phyloP scores from a whole-genome alignment of 2,113 vertebrate genomes.

The Saguinus imperator region DNA sequence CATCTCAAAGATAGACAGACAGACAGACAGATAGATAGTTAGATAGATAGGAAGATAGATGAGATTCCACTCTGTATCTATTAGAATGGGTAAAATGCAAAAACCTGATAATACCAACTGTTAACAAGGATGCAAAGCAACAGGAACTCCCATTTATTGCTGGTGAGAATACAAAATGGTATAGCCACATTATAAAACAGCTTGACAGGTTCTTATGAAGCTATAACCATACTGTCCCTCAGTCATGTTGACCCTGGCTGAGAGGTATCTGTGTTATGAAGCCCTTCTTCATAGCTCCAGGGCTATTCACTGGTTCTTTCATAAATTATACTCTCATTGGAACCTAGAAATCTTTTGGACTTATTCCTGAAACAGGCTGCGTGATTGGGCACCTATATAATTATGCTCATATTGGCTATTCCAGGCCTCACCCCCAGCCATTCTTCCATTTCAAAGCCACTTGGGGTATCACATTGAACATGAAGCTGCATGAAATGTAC shows the following conservation, averaged over 20 bases:
- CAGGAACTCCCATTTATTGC: background rate
- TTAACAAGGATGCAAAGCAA: background rate
- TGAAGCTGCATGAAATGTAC: rapidly evolving
- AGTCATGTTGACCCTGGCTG: background rate
- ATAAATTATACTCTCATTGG: background rate
- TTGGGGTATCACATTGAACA: background rate
- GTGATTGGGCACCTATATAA: rapidly evolving
- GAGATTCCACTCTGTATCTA: too few relatives aligned
- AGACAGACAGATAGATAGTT: too few relatives aligned
- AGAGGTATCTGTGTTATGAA: background rate
- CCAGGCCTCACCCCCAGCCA: background rate
- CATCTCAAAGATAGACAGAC: too few relatives aligned
- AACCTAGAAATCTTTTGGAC: background rate
- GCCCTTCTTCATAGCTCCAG: background rate
- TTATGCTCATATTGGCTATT: rapidly evolving
- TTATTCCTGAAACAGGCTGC: background rate
- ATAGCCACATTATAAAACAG: background rate
- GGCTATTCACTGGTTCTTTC: background rate
- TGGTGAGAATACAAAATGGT: background rate
- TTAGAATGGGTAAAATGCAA: background rate
- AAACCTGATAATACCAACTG: background rate
- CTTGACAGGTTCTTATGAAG: background rate
- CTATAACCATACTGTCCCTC: background rate
- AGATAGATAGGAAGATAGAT: too few relatives aligned
- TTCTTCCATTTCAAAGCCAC: too few relatives aligned